phyloP scores from a whole-genome alignment of 35 echinoderm and acorn worm genomes.

The Ophioderma brevispina region DNA sequence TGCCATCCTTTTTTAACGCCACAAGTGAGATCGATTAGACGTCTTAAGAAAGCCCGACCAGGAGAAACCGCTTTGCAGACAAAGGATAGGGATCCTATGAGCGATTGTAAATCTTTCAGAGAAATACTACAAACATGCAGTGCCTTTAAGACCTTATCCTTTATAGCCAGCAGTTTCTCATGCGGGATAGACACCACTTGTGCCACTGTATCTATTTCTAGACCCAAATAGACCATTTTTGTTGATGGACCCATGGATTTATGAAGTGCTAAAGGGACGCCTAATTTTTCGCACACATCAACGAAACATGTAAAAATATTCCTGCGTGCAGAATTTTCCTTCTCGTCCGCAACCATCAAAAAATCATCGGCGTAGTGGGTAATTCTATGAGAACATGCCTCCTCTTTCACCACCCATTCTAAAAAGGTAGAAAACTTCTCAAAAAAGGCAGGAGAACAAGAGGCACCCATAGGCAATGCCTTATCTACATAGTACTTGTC shows the following conservation, averaged over 20 bases:
- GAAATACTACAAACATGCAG: neutral
- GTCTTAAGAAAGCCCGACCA: conserved; percentile 23
- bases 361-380: too few relatives aligned
- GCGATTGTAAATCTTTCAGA: neutral
- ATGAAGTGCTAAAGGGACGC: neutral
- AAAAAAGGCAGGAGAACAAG: too few relatives aligned
- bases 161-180: neutral
- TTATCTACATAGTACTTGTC: too few relatives aligned
- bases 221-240: neutral
- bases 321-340: too few relatives aligned
- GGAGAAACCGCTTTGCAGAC: conserved; percentile 36
- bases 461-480: too few relatives aligned
- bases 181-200: neutral
- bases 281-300: too few relatives aligned
- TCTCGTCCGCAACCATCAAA: too few relatives aligned
- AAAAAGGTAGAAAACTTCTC: too few relatives aligned
- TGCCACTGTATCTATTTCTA: neutral
- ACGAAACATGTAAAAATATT: too few relatives aligned
- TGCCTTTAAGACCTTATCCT: neutral
- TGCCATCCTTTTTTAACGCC: neutral
- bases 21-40: neutral
- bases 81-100: conserved; percentile 23
- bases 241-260: neutral
- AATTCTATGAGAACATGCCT: too few relatives aligned
- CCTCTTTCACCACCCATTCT: too few relatives aligned